phyloP scores from a whole-genome alignment of 1,140 invertebrate genomes.

The Ostrea edulis region DNA sequence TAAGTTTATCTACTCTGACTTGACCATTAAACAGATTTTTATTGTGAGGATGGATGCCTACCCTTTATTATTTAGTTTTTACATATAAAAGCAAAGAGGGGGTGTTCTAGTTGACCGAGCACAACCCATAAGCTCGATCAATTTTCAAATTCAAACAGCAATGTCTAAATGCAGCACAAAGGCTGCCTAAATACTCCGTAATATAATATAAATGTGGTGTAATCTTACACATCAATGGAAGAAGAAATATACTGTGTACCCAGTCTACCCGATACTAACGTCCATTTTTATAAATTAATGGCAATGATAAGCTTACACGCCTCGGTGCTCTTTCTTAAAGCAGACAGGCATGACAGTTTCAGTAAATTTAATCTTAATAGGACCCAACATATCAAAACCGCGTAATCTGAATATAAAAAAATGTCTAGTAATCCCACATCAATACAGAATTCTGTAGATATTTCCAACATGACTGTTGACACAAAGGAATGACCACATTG shows the following conservation, averaged over 20 bases:
- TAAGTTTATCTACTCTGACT: neutral
- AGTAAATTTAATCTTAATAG: conserved; percentile 40
- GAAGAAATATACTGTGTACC: neutral
- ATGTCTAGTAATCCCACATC: neutral
- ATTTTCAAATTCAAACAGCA: neutral
- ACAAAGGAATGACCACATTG: neutral
- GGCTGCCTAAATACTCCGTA: neutral
- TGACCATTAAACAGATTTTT: conserved; percentile 13
- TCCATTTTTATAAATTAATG: conserved; percentile 21
- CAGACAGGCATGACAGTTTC: conserved; percentile 37
- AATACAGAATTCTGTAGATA: neutral
- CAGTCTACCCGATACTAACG: conserved; percentile 11
- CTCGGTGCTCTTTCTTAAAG: neutral
- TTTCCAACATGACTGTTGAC: conserved; percentile 20
- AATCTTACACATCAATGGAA: conserved; percentile 24
- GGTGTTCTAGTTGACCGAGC: neutral
- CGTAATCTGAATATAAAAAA: conserved; percentile 33
- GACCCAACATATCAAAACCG: conserved; percentile 3
- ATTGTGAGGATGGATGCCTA: conserved; percentile 21
- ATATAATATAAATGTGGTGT: conserved; percentile 1
- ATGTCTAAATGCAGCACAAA: conserved; percentile 32
- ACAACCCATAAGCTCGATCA: conserved; percentile 4
- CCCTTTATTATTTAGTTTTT: neutral
- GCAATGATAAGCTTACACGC: conserved; percentile 34
- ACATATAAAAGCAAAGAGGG: neutral